Base-by-base conservation (phyloP, 2,888 invertebrate species). In the Tachystola acroxantha region DNA sequence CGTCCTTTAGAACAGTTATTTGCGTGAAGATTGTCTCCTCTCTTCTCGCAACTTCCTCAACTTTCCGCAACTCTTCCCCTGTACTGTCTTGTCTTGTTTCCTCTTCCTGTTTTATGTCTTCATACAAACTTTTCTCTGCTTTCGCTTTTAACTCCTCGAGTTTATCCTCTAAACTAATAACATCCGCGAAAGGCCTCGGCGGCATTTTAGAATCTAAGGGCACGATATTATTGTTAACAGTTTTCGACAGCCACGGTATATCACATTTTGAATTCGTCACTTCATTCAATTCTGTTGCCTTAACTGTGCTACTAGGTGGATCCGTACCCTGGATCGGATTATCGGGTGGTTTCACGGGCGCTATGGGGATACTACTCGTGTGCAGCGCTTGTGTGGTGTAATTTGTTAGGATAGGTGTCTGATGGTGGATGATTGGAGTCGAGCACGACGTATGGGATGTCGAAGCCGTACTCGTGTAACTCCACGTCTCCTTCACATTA, bases 171-270 rank as follows among this genome's bases (percentile, higher is more conserved):
- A 78, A 69, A 60, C 68, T 65, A 65, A 70, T 67, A 41, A 86
- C 64, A 63, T 82, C 67, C 53, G 85, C 81, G 46, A 86, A 86
- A 72, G 79, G 77, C 68, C 86, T 76, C 63, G 64, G 59, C 39
- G 60, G 53, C 39, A 72, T 60, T 63, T 77, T 81, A 56, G 68
- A 51, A 64, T 76, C 68, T 58, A 82, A 57, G 38, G 74, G 57
- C 54, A 82, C 67, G 48, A 81, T 73, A 54, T 84, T 84, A 66
- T 84, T 86, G 53, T 85, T 86, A 35, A 85, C 69, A 44, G 76
- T 86, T 73, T 86, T 86, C 34, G 85, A 79, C 48, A 86, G 67
- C 85, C 85, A 86, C 32, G 85, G 85, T 54, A 84, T 70, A 74
- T 84, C 84, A 75, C 77, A 82, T 60, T 77, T 84, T 46, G 66